Conservation (phyloP, 1,140 invertebrate genomes). For the Bombus pascuorum region DNA sequence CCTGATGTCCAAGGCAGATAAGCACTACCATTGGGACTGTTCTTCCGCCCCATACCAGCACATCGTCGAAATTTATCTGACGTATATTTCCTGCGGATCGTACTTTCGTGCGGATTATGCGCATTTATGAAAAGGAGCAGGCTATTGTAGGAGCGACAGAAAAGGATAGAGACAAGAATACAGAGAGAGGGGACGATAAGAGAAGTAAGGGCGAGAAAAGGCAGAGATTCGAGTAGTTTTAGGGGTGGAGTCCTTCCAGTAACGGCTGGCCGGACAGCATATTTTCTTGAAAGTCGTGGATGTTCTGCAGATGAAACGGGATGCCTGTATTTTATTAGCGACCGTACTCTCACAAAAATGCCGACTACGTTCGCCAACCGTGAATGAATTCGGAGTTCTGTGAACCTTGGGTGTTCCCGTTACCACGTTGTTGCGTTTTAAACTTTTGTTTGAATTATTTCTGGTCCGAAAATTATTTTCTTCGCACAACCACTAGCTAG, state of each 20-base stretch:
- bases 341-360: not conserved
- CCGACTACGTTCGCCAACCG: not conserved
- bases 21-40: not conserved
- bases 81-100: slow-evolving; percentile 20
- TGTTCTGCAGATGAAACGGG: slow-evolving; percentile 29
- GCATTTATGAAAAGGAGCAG: slow-evolving; percentile 26
- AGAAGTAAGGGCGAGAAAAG: not conserved
- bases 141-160: too few species aligned
- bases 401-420: not conserved
- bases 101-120: slow-evolving; percentile 42
- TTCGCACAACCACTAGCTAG: not conserved
- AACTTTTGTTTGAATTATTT: slow-evolving; percentile 18
- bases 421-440: not conserved
- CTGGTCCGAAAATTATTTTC: not conserved
- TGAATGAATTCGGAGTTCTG: not conserved
- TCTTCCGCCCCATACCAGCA: not conserved
- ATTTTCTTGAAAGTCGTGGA: slow-evolving; percentile 32
- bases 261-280: slow-evolving; percentile 29
- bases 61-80: slow-evolving; percentile 23
- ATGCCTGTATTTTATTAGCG: slow-evolving; percentile 42
- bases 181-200: not conserved
- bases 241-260: not conserved
- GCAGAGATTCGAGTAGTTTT: slow-evolving; percentile 31
- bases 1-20: not conserved
- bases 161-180: not conserved